Base-by-base conservation (phyloP, 2,797 vertebrate genomes). In the Sylvilagus floridanus region DNA sequence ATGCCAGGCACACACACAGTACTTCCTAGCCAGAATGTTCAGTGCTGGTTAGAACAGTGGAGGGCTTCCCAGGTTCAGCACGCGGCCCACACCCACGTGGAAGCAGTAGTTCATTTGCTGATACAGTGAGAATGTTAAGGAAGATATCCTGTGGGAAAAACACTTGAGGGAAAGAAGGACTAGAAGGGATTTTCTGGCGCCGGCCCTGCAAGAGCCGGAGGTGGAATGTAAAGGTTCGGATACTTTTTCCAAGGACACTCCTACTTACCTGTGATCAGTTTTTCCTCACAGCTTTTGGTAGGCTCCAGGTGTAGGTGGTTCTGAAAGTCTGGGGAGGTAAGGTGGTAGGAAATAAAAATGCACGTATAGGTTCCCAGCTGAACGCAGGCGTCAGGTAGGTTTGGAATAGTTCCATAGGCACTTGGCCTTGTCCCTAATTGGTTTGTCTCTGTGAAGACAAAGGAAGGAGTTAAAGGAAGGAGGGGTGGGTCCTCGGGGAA, bases 81-180 rank as follows among this genome's bases (percentile, higher is more conserved):
- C 1, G 3, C 32, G 32, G 17, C 66, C n/a, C 17, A 0, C 1
- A 3, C 30, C 54, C 52, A 81, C 26, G 9, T 17, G 24, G n/a
- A 21, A 57, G n/a, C 62, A 57, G 78, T 75, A 52, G 9, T 60
- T 32, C 47, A 21, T 69, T 35, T 30, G 60, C 5, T 66, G 24
- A 84, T 30, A 35, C 26, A 16, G n/a, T 65, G 47, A 75, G 81
- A 69, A 35, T 54, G 9, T 79, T 52, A 32, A 22, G 32, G 12
- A 22, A 10, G 8, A 17, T 47, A 19, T 91, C n/a, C 7, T 84
- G 16, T 75, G 26, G 72, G 52, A 79, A 87, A 77, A 92, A 85
- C 91, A 89, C 14, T 73, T 88, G 42, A 84, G 42, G 22, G n/a
- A 57, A 78, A 81, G 88, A 79, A 52, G 78, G 28, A 35, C 16